Base-by-base conservation (phyloP, 2,113 vertebrate genomes). In the Cavia aperea region DNA sequence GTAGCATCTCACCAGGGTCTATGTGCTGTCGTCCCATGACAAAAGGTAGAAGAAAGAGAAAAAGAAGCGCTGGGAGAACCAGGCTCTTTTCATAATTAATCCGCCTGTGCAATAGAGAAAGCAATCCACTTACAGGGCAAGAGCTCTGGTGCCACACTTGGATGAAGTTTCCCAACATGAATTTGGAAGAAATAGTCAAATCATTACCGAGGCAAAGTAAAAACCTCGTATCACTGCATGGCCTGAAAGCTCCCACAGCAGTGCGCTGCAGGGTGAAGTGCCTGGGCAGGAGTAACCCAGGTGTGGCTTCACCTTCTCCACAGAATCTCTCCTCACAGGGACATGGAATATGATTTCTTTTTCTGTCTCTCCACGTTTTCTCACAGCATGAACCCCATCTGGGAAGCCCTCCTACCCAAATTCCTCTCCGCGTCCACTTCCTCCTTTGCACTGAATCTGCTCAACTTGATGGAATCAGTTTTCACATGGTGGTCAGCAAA, bases 261-360 rank as follows among this genome's bases (percentile, higher is more conserved):
- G 43, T 29, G 46, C 1, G 2, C 36, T 29, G 29, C 36, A 2
- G 36, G 8, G 21, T 70, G 12, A 66, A 65, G 31, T 0, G 0
- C 23, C 49, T 62, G 36, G 43, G 24, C 68, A 49, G 18, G 23
- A 66, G 0, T 15, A 5, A 46, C 18, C 23, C 11, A 0, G 21
- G 23, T 60, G n/a, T 19, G 23, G 60, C n/a, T 87, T 56, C 72
- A 33, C 33, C 51, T 60, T 58, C 39, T 46, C 12, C 31, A n/a
- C 62, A 51, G 19, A 83, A 10, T 39, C 31, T 78, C 46, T 62
- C 56, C 66, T 54, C 36, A n/a, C 2, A n/a, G 33, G 66, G 16
- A 12, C 54, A 14, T 15, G 19, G 21, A 51, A 12, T 16, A 4
- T 13, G 23, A 29, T 56, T 39, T 75, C 43, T 58, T 43, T 77